Conservation (phyloP, 2,797 vertebrate species). For the Poeciliopsis infans region DNA sequence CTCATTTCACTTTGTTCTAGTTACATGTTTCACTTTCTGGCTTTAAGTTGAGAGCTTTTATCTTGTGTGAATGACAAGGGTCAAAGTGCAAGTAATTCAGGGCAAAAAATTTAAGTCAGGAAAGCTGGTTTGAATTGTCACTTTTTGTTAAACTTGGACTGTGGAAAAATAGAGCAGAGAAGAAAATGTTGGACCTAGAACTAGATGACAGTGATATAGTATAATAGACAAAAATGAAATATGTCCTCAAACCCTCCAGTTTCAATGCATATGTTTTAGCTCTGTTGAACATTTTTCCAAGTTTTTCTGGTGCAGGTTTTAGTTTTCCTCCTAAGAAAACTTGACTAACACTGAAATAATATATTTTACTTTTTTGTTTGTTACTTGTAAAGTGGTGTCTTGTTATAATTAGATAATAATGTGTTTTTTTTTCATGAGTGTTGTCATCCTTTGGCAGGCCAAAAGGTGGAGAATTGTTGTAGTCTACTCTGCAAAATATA, state of each 20-base stretch:
- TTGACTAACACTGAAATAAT: no score
- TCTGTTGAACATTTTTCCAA: background rate
- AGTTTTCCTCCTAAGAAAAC: background rate
- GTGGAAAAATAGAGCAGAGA: background rate
- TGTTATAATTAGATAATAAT: background rate
- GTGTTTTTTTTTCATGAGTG: no score
- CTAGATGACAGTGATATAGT: background rate
- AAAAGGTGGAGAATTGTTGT: no score
- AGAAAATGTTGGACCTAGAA: background rate
- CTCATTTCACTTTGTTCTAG: slow-evolving; percentile 55
- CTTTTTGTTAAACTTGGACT: background rate
- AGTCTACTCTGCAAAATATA: no score
- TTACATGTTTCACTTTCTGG: slow-evolving; percentile 54
- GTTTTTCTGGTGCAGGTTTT: no score
- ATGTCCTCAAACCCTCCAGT: background rate
- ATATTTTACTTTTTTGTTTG: background rate
- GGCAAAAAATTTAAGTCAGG: background rate
- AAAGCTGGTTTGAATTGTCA: background rate
- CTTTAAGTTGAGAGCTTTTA: slow-evolving; percentile 6
- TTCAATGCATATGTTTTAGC: background rate
- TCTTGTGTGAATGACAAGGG: slow-evolving; percentile 4
- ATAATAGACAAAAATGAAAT: background rate
- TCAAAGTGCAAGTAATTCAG: background rate
- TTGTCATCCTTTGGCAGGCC: no score
- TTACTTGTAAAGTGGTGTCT: background rate